Percentiles rank a stretch among this genome's conserved stretches.
Evolutionary conservation across 2,888 invertebrate species (phyloP).

Genomic region (Eristalinus aeneus): DNA sequence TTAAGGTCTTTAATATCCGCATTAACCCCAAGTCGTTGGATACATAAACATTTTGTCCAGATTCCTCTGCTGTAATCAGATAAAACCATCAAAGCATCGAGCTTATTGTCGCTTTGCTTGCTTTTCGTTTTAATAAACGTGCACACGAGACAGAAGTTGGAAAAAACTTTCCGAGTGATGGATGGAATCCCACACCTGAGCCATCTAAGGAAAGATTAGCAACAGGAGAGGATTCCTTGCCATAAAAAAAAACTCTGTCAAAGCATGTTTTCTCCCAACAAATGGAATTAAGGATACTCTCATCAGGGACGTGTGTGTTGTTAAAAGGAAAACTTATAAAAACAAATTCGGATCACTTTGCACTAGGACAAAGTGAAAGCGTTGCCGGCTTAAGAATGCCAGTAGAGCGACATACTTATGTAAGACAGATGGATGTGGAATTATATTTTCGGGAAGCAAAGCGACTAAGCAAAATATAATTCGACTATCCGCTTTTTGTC

Average conservation of each 20-base stretch:
- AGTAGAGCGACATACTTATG: not conserved
- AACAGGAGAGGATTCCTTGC: constrained; percentile 46
- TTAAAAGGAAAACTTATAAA: not conserved
- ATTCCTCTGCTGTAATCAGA: constrained; percentile 41
- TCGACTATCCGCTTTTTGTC: too few species aligned
- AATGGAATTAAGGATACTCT: not conserved
- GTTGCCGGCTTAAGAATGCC: not conserved
- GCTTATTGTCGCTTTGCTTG: constrained; percentile 32
- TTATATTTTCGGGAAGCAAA: not conserved
- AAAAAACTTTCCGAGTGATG: constrained; percentile 52
- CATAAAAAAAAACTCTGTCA: constrained; percentile 3
- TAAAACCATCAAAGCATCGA: constrained; percentile 44
- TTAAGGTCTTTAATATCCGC: not conserved
- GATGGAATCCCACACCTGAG: constrained; percentile 66
- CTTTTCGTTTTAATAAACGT: not conserved
- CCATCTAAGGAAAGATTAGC: constrained; percentile 50
- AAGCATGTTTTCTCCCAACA: not conserved
- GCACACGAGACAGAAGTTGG: not conserved
- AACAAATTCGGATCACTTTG: not conserved
- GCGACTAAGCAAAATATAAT: not conserved
- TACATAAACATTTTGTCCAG: not conserved
- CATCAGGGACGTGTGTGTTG: not conserved
- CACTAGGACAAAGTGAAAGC: not conserved
- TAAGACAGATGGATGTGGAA: not conserved
- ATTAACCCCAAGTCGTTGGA: not conserved